Base-by-base conservation (phyloP, 2,797 vertebrate genomes). In the Esox masquinongy region DNA sequence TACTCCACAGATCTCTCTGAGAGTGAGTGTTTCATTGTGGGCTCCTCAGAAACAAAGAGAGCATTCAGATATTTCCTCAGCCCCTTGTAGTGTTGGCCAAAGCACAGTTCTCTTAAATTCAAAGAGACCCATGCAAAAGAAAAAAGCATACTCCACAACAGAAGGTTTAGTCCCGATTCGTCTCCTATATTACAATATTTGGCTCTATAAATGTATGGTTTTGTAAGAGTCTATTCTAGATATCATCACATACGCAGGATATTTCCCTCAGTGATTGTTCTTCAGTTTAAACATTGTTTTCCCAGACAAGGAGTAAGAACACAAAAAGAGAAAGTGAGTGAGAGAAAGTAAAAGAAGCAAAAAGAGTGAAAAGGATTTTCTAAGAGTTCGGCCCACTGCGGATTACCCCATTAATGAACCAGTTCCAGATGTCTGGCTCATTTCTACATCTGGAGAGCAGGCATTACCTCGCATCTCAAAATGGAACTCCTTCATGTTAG, bases 341-440 rank as follows among this genome's bases (percentile, higher is more conserved):
- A 5, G 43, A 50, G 31, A 69, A 19, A 47, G 34, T 22, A 26
- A 63, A 26, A 63, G 5, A 69, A 80, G 36, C 5, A 11, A 24
- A 34, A 16, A 43, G 50, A n/a, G 19, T 67, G 74, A 63, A 59
- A 15, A 72, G 70, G 81, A 69, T 68, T 74, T 80, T 29, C n/a
- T 43, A 8, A 19, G 73, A 74, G 64, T 67, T 34, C 59, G 50
- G 24, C 31, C 72, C 74, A 84, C 56, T 16, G 36, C 43, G 24
- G 64, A 84, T 88, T 83, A 87, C 82, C 80, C 82, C 74, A 22
- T 78, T 79, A 72, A 49, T 36, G 75, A 89, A 92, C 77, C 73
- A 83, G 75, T 88, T 92, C 86, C 90, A 93, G 89, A 90, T 93
- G 91, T 78, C 75, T 77, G n/a, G 64, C 17, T n/a, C 39, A 50